These are phyloP conservation scores for Caenorhabditis latens DNA, from an alignment of 1,140 invertebrate genomes.

Conservation along the genomic window DNA sequence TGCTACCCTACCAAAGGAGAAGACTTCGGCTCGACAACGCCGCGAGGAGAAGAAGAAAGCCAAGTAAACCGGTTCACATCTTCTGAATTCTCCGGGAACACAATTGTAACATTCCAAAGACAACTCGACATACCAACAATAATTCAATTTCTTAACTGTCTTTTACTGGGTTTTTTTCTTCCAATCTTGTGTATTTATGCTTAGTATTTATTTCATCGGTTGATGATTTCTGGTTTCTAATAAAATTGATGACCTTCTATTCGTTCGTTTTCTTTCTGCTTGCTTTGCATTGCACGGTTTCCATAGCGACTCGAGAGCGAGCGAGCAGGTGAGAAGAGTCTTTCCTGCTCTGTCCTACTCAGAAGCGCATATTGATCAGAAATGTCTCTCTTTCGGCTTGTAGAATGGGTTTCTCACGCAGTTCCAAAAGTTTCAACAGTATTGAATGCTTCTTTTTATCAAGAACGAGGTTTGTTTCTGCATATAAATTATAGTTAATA, in stretches of 20 bases:
- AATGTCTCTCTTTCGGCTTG: constrained; percentile 57
- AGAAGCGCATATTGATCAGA: neutral
- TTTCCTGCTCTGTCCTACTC: neutral
- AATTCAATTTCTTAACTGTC: neutral
- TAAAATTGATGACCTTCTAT: neutral
- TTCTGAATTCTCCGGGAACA: neutral
- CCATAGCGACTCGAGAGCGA: constrained; percentile 28
- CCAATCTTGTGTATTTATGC: constrained; percentile 10
- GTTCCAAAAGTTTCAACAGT: constrained; percentile 35
- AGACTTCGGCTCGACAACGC: neutral
- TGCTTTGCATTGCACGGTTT: neutral
- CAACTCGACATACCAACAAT: neutral
- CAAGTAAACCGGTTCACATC: constrained; percentile 31
- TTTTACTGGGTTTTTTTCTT: constrained; percentile 19
- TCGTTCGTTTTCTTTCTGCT: neutral
- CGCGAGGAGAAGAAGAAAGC: constrained; percentile 45
- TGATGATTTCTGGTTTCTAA: neutral
- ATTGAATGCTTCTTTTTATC: neutral
- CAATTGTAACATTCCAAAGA: constrained; percentile 34
- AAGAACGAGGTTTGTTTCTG: constrained; percentile 40
- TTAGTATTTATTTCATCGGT: constrained; percentile 5
- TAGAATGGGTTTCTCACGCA: constrained; percentile 26
- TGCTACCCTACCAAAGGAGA: constrained; percentile 46
- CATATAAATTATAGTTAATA: neutral
- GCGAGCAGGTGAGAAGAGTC: neutral